These are phyloP conservation scores for Platorchestia sp. DNA, from an alignment of 1,140 invertebrate genomes.

Conservation along the genomic window DNA sequence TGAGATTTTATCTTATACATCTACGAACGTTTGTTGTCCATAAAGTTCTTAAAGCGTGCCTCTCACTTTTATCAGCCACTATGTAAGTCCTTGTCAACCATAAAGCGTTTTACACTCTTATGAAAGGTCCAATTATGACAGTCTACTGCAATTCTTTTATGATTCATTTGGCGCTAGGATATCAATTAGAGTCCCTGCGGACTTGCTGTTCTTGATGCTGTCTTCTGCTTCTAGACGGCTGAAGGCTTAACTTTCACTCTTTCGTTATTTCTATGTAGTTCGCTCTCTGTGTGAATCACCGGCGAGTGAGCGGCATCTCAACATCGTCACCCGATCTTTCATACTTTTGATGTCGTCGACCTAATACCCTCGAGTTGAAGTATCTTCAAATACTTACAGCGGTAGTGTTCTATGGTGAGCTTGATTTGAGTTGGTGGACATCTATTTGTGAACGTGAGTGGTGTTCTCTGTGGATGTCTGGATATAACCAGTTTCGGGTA, in stretches of 20 bases:
- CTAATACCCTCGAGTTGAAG: not conserved
- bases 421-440: not conserved
- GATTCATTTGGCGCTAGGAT: no score
- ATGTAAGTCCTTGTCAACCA: no score
- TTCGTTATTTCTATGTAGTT: not conserved
- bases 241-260: not conserved
- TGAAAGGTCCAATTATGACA: no score
- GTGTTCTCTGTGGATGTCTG: not conserved
- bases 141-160: no score
- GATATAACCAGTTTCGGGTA: not conserved
- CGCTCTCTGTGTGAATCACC: not conserved
- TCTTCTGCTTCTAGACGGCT: not conserved
- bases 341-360: not conserved
- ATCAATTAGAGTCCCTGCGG: no score
- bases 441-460: not conserved
- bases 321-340: not conserved
- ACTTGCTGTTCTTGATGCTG: not conserved
- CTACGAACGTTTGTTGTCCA: no score
- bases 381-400: not conserved
- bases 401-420: not conserved
- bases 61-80: no score
- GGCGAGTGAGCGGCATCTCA: not conserved
- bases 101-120: no score
- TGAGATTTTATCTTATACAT: no score
- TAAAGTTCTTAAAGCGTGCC: no score